phyloP scores from a whole-genome alignment of 2,797 vertebrate genomes.

The Enteromius trimaculatus region DNA sequence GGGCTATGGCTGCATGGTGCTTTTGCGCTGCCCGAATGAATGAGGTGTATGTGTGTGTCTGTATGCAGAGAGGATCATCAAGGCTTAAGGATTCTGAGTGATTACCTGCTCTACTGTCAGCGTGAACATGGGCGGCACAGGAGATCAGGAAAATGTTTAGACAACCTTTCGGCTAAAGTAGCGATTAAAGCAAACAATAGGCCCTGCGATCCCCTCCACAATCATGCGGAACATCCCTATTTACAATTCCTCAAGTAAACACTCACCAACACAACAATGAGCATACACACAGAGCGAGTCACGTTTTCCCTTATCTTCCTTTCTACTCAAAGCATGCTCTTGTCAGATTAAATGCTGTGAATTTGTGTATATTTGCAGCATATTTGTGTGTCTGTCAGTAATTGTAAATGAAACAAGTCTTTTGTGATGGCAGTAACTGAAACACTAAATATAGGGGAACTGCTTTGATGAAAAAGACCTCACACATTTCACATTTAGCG shows the following conservation, averaged over 20 bases:
- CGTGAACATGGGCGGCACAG: slow-evolving; percentile 56
- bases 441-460: slow-evolving; percentile 64
- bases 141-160: slow-evolving; percentile 43
- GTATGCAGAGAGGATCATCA: slow-evolving; percentile 79
- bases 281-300: neutral
- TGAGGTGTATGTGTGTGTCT: slow-evolving; percentile 31
- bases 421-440: slow-evolving; percentile 61
- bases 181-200: slow-evolving; percentile 49
- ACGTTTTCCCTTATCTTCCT: slow-evolving; percentile 21
- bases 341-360: slow-evolving; percentile 33
- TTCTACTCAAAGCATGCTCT: slow-evolving; percentile 17
- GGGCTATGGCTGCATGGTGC: neutral
- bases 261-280: neutral
- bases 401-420: slow-evolving; percentile 49
- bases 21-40: neutral
- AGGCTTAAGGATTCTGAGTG: slow-evolving; percentile 78
- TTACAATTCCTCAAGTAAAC: slow-evolving; percentile 34
- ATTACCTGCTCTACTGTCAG: slow-evolving; percentile 73
- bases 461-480: slow-evolving; percentile 8
- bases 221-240: slow-evolving; percentile 23
- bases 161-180: slow-evolving; percentile 30
- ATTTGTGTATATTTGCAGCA: too few relatives aligned
- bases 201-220: neutral
- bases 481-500: neutral
- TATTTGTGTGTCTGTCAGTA: neutral